Percentiles rank a stretch among this genome's conserved stretches.
These are phyloP conservation scores for Noctua pronuba DNA, from an alignment of 2,888 invertebrate genomes.

Conservation along the genomic window DNA sequence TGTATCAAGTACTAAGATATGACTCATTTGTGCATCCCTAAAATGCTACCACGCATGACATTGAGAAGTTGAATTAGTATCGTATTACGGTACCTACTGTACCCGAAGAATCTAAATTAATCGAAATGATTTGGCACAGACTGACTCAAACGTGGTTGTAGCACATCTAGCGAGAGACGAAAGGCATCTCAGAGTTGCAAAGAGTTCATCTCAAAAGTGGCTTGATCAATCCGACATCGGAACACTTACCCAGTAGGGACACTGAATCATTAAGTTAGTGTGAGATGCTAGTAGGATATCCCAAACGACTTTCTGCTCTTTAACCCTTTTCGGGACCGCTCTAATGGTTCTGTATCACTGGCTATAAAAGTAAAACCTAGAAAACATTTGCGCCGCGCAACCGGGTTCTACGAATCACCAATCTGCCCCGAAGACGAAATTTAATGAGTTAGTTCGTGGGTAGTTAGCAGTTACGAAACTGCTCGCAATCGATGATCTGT, in stretches of 20 bases:
- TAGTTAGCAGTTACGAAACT: neutral
- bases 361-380: neutral
- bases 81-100: neutral
- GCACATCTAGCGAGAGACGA: neutral
- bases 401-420: neutral
- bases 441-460: neutral
- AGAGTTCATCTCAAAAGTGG: neutral
- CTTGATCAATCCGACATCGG: neutral
- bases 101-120: neutral
- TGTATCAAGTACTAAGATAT: neutral
- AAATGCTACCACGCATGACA: neutral
- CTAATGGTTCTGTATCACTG: neutral
- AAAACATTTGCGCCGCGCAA: neutral
- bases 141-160: neutral
- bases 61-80: neutral
- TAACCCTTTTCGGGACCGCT: neutral
- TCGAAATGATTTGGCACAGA: neutral
- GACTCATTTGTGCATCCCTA: neutral
- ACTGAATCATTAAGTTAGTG: neutral
- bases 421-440: neutral
- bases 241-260: neutral
- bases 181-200: neutral
- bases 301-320: neutral
- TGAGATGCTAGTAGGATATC: neutral
- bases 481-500: neutral